A percentile compares a stretch with the other conserved stretches of the same genome.
Evolutionary conservation across 2,888 invertebrate genomes (phyloP).

Genomic region (Galerucella pusilla): DNA sequence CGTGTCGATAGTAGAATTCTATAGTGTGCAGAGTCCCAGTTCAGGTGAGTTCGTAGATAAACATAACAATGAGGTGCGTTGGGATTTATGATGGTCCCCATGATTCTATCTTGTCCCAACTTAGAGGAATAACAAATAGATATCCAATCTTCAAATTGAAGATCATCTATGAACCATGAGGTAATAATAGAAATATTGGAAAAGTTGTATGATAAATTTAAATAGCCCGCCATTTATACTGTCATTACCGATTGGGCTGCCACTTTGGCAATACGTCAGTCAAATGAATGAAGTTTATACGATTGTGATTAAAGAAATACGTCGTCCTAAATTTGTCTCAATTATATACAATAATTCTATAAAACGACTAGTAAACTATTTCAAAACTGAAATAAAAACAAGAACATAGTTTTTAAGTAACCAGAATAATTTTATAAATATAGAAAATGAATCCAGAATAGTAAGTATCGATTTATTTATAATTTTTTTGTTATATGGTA

Average conservation of each 20-base stretch:
- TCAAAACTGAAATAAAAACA: constrained; percentile 47
- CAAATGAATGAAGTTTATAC: constrained; percentile 54
- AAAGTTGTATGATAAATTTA: constrained; percentile 1
- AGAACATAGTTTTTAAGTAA: constrained; percentile 31
- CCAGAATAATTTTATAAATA: constrained; percentile 40
- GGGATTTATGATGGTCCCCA: too few species aligned
- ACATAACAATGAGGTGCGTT: too few species aligned
- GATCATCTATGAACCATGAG: too few species aligned
- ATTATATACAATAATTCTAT: constrained; percentile 58
- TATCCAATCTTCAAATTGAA: too few species aligned
- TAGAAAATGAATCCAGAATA: constrained; percentile 82
- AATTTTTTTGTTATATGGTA: constrained; percentile 48
- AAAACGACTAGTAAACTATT: constrained; percentile 49
- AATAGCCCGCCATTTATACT: constrained; percentile 25
- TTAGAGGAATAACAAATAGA: too few species aligned
- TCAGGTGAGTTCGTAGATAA: too few species aligned
- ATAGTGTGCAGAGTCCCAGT: too few species aligned
- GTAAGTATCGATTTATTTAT: constrained; percentile 73
- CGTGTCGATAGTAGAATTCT: too few species aligned
- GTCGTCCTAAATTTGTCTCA: constrained; percentile 62
- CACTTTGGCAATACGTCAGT: constrained; percentile 61
- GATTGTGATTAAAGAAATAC: constrained; percentile 58
- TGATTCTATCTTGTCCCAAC: too few species aligned
- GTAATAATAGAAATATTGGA: too few species aligned
- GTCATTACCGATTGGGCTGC: constrained; percentile 54